Evolutionary conservation across 1,140 invertebrate species (phyloP).

Genomic region (Bradysia coprophila): DNA sequence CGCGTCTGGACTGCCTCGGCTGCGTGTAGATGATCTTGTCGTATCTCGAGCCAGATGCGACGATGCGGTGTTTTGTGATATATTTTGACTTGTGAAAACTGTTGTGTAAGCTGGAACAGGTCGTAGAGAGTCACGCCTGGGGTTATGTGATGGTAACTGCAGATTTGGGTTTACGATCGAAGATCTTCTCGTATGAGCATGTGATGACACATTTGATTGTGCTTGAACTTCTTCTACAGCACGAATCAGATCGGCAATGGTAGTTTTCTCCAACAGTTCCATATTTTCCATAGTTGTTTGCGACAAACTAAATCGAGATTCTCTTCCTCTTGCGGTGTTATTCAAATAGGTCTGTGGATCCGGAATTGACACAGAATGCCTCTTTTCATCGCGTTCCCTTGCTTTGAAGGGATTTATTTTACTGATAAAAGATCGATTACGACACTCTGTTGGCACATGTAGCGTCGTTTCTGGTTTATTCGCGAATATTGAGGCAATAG

Average conservation of each 20-base stretch:
- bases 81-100: constrained; percentile 16
- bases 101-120: constrained; percentile 13
- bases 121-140: constrained; percentile 15
- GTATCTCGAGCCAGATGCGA: no score
- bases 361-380: no score
- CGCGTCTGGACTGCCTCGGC: no score
- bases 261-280: constrained; percentile 52
- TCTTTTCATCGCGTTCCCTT: not conserved
- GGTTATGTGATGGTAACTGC: not conserved
- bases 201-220: constrained; percentile 16
- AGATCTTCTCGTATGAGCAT: not conserved
- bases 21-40: no score
- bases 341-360: not conserved
- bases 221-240: constrained; percentile 41
- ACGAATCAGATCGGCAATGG: constrained; percentile 50
- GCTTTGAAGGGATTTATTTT: constrained; percentile 4
- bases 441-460: no score
- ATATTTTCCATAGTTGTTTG: constrained; percentile 33
- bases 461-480: no score
- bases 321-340: not conserved
- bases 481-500: no score
- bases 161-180: constrained; percentile 16
- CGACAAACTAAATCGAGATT: constrained; percentile 6
- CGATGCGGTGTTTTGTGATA: no score
- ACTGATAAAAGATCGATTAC: no score